Evolutionary conservation across 2,113 vertebrate genomes (phyloP), one percentile per base, ranked within the genome.

Genomic region (Ictalurus punctatus): DNA sequence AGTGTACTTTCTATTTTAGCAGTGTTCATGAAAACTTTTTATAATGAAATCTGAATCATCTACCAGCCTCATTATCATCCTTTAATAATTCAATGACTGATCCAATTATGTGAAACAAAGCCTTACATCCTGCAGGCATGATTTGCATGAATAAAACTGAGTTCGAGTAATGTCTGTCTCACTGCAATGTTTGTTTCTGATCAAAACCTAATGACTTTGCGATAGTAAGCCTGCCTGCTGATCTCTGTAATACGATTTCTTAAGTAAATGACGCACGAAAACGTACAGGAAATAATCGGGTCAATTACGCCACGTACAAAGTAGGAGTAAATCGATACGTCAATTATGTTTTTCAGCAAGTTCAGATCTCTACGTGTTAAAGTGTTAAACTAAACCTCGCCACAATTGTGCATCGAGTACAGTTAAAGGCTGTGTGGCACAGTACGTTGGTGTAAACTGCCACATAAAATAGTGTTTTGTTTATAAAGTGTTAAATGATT

Each of bases 81-180:
- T 6, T 87, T 52, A 58, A 87, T 81, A 81, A 81, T 87, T 87
- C 10, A 81, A 37, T 27, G 44, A 87, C 58, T 81, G 76, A 80
- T 87, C 40, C 76, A 44, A 65, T 86, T 80, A 48, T 87, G 12
- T 25, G 37, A 54, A 59, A 61, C 86, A 87, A 73, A 74, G 48
- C 48, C 84, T 25, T 40, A 52, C 44, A 79, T 67, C 40, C 76
- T 25, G 61, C 61, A 81, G 86, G 78, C 21, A 69, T 52, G 86
- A 67, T 61, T 67, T 63, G 59, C 30, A 67, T 48, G 86, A 67
- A 79, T 69, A 56, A 81, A 54, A 30, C 27, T 48, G n/a, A 54
- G 30, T 10, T 69, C 3, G 44, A 81, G 44, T 25, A 67, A 87
- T 61, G 76, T 87, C n/a, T 52, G 8, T 86, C 73, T 48, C 23